phyloP scores from a whole-genome alignment of 2,113 vertebrate genomes.

The Dermatemys mawii region DNA sequence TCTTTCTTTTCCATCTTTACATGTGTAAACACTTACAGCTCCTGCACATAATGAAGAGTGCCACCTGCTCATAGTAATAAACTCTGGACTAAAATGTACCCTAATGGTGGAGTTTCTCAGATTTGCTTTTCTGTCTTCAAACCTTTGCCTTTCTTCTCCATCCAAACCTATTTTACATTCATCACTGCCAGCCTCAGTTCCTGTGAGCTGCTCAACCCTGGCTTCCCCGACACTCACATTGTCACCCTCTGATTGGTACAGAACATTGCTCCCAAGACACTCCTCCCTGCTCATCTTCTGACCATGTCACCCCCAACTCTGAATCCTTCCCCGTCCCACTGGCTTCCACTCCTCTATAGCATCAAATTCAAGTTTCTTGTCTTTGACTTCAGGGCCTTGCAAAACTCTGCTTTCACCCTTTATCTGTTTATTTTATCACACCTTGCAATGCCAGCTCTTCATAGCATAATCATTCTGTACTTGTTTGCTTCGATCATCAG shows the following conservation, averaged over 20 bases:
- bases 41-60: background rate
- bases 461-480: background rate
- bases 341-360: background rate
- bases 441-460: background rate
- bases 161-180: background rate
- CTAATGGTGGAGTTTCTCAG: constrained; percentile 35
- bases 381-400: background rate
- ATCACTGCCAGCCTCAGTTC: background rate
- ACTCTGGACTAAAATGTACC: constrained; percentile 10
- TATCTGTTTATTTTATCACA: background rate
- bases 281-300: background rate
- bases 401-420: background rate
- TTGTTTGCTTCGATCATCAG: background rate
- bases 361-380: background rate
- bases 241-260: background rate
- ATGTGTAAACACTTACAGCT: background rate
- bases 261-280: background rate
- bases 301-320: background rate
- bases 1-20: background rate
- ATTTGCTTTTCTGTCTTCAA: background rate
- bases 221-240: background rate
- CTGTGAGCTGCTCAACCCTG: background rate
- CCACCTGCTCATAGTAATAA: background rate
- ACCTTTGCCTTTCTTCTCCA: constrained; percentile 11
- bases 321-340: background rate